These are phyloP conservation scores for Corapipo altera DNA, from an alignment of 2,113 vertebrate genomes.

Conservation along the genomic window DNA sequence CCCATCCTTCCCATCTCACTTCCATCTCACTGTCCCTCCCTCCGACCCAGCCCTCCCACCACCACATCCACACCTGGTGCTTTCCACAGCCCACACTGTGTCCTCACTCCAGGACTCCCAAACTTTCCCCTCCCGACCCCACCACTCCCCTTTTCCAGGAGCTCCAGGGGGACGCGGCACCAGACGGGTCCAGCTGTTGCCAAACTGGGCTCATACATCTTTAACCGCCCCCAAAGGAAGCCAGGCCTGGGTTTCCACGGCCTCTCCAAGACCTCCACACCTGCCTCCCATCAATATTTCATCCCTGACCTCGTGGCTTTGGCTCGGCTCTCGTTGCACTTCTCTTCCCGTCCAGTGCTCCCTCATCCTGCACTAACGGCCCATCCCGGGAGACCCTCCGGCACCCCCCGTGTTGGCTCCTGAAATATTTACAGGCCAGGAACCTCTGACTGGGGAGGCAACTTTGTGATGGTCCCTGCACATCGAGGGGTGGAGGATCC, in stretches of 20 bases:
- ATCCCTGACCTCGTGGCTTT: not conserved
- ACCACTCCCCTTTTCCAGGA: not conserved
- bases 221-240: not conserved
- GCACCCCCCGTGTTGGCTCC: not conserved
- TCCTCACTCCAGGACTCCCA: not conserved
- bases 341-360: not conserved
- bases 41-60: not conserved
- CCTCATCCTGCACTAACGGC: not conserved
- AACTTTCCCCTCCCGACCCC: not conserved
- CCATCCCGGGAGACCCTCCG: not conserved
- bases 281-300: constrained; percentile 35
- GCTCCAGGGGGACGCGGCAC: fast-evolving
- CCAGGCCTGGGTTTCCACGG: not conserved
- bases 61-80: not conserved
- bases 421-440: not conserved
- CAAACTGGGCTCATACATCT: not conserved
- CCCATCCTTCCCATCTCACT: no score
- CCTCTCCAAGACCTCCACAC: not conserved
- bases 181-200: not conserved
- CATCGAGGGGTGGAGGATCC: not conserved
- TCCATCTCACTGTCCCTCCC: no score
- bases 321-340: not conserved
- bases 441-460: not conserved
- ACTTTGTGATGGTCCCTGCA: not conserved
- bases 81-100: not conserved